Base-by-base conservation (phyloP, 2,113 vertebrate genomes). In the Paramisgurnus dabryanus region DNA sequence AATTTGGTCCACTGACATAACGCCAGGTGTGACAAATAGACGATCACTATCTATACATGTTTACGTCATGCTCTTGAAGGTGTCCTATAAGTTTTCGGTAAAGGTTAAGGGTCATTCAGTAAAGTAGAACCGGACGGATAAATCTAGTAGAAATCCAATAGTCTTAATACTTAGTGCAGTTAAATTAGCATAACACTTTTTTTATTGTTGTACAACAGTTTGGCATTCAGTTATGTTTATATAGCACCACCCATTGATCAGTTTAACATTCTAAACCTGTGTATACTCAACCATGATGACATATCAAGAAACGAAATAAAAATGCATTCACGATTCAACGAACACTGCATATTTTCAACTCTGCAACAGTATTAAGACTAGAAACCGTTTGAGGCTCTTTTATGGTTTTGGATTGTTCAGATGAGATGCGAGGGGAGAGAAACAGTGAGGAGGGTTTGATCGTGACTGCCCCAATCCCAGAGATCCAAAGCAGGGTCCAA, bases 171-270 rank as follows among this genome's bases (percentile, higher is more conserved):
- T 70, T 55, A 68, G 49, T 82, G 76, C 83, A 85, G 83, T 75
- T 80, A 79, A 79, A 82, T 67, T 66, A 43, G 83, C 83, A 66
- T 76, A 61, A 74, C 13, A 75, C 50, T 65, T 75, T 72, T 70
- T 69, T 68, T 60, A 7, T 4, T 34, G 72, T 75, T 60, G 10
- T 63, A 84, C 71, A 76, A 82, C 80, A 13, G 80, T 76, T 82
- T 76, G 60, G 70, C 80, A 79, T 82, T 85, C 80, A 76, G 58
- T 63, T 85, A 85, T 79, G 50, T 85, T 85, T 85, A 82, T 68
- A 82, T 80, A 85, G 83, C 80, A 85, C 83, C 83, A 80, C 77
- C 79, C 77, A 82, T 80, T 78, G 81, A 68, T 74, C 78, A 76
- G 80, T 66, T 71, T 76, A 78, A 79, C 72, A 82, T 65, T 85